Conservation (phyloP, 2,113 vertebrate species). For the Laticauda colubrina region DNA sequence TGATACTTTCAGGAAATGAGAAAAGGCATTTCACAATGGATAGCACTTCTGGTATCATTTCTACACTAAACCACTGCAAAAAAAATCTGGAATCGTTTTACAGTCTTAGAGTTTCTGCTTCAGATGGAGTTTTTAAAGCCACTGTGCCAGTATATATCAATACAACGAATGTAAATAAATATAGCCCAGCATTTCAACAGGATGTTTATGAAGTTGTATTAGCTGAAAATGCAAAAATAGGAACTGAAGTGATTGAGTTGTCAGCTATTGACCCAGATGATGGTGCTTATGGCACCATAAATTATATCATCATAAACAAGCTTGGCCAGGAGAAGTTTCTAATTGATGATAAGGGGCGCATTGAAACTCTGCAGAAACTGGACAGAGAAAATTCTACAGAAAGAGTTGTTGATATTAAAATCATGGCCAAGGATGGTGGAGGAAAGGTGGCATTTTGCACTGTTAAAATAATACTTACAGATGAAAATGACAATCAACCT, state of each 20-base stretch:
- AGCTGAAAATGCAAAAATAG: conserved; percentile 89
- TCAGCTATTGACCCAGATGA: conserved; percentile 88
- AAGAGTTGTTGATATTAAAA: conserved; percentile 90
- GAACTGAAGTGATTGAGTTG: conserved; percentile 91
- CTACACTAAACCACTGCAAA: conserved; percentile 89
- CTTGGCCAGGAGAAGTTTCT: conserved; percentile 90
- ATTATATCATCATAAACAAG: conserved; percentile 97
- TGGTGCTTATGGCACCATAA: conserved; percentile 87
- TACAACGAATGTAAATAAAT: conserved; percentile 88
- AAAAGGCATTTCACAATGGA: conserved; percentile 91
- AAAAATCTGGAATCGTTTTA: conserved; percentile 86
- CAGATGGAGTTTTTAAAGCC: conserved; percentile 91
- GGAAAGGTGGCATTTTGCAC: conserved; percentile 94
- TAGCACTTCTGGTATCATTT: conserved; percentile 90
- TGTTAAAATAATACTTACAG: conserved; percentile 93
- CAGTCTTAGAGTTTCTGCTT: conserved; percentile 86
- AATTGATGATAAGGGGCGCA: conserved; percentile 81
- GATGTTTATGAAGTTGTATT: conserved; percentile 89
- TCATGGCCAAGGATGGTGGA: conserved; percentile 94
- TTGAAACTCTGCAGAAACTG: conserved; percentile 84
- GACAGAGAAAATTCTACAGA: conserved; percentile 93
- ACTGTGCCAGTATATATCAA: conserved; percentile 91
- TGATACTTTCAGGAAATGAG: conserved; percentile 92
- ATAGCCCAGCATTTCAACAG: conserved; percentile 87
- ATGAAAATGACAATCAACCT: conserved; percentile 94